phyloP scores from a whole-genome alignment of 2,113 vertebrate species.

The Neolamprologus kungweensis region DNA sequence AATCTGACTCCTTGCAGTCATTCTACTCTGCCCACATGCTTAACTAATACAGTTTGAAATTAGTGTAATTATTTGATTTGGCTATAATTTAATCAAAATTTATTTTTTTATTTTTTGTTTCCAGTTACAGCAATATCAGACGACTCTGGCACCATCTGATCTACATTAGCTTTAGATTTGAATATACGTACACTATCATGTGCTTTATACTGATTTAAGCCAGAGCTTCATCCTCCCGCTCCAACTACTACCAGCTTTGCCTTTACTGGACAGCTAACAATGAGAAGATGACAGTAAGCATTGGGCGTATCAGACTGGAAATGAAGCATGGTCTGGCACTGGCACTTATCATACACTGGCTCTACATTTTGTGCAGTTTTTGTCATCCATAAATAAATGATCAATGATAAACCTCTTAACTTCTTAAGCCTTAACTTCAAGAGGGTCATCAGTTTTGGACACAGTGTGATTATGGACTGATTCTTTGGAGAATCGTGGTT shows the following conservation, averaged over 20 bases:
- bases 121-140: neutral
- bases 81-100: neutral
- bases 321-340: neutral
- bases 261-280: neutral
- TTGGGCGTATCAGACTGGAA: neutral
- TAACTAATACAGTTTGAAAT: neutral
- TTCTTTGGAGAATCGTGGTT: neutral
- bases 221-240: neutral
- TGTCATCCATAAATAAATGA: neutral
- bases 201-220: neutral
- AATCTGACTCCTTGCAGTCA: neutral
- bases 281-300: neutral
- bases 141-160: rapidly evolving
- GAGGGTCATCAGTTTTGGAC: neutral
- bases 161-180: neutral
- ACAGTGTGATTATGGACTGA: neutral
- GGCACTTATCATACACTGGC: neutral
- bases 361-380: neutral
- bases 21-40: neutral
- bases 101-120: no score
- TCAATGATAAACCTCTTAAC: neutral
- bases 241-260: neutral
- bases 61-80: neutral
- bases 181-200: neutral
- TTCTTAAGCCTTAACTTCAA: neutral